Evolutionary conservation across 2,888 invertebrate genomes (phyloP), one percentile per base, ranked within the genome.

Genomic region (Drosophila emarginata): DNA sequence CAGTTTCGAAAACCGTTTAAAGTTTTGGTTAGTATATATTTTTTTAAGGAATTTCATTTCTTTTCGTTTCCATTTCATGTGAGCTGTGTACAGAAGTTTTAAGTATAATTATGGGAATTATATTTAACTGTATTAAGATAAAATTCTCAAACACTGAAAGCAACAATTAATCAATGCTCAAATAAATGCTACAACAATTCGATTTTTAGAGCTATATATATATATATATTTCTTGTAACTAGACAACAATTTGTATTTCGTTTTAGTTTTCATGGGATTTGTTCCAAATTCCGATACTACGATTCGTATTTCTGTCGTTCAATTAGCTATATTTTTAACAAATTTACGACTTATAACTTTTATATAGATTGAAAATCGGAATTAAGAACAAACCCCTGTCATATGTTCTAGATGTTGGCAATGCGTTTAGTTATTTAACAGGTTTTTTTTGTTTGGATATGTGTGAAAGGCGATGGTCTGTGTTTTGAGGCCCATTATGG

Each of bases 131-230:
- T 45, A 32, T 32, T 32, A 14, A 39, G 37, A 53, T 15, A 67
- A 60, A 26, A 21, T 21, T 28, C 61, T 63, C 75, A 72, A 77
- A 80, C 84, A 87, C 70, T 72, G 36, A 81, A 84, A 87, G 84
- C 85, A 80, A 80, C 72, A 79, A 79, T 70, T 66, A 69, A 70
- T 72, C 37, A 74, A 79, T 79, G 77, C 72, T 66, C 50, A 76
- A 69, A 68, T 75, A 62, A 77, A 77, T 71, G 64, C 77, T 77
- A 77, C 51, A 66, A 76, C 61, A 64, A 69, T 66, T 68, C 57
- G 64, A 72, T 72, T 39, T 39, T 18, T 28, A 36, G 66, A 18
- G 12, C 4, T 23, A 39, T 53, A 7, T 15, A 40, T 59, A 32
- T 32, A 9, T 28, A 28, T 28, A 28, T 23, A 45, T 50, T 61